Evolutionary conservation across 2,888 invertebrate species (phyloP).

Genomic region (Lypha dubia): DNA sequence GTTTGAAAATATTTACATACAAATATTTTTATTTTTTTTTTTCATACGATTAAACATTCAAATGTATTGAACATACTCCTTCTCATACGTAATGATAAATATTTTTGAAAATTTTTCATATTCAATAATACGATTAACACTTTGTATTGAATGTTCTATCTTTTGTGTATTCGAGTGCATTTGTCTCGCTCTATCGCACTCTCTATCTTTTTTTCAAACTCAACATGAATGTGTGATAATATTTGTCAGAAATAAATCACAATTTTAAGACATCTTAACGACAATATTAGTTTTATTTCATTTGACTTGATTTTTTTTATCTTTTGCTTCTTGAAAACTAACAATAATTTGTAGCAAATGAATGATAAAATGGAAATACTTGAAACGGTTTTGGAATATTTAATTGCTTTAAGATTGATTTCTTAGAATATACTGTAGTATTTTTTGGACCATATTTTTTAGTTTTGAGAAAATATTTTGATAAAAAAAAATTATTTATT

Average conservation of each 20-base stretch:
- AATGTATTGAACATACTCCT: conserved; percentile 6
- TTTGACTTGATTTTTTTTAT: conserved; percentile 5
- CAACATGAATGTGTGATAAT: conserved; percentile 52
- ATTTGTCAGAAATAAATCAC: conserved; percentile 64
- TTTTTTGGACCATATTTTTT: background rate
- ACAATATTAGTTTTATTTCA: conserved; percentile 36
- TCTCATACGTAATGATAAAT: background rate
- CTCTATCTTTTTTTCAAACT: no score
- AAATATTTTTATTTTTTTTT: conserved; percentile 25
- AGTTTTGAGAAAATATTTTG: conserved; percentile 7
- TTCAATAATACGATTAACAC: conserved; percentile 47
- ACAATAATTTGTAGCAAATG: conserved; percentile 17
- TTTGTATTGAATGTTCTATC: conserved; percentile 30
- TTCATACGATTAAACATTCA: background rate
- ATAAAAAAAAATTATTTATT: background rate
- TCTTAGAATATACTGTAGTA: conserved; percentile 35
- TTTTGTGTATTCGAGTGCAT: background rate
- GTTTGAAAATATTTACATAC: conserved; percentile 68
- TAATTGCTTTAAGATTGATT: conserved; percentile 33
- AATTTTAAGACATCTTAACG: conserved; percentile 60
- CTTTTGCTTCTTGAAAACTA: background rate
- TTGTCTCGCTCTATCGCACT: background rate
- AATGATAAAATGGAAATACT: conserved; percentile 35
- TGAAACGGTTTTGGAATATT: conserved; percentile 40
- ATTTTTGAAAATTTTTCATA: conserved; percentile 15